Percentiles rank a stretch among this genome's conserved stretches.
These are phyloP conservation scores for Cryptosula pallasiana DNA, from an alignment of 2,888 invertebrate species.

Conservation along the genomic window DNA sequence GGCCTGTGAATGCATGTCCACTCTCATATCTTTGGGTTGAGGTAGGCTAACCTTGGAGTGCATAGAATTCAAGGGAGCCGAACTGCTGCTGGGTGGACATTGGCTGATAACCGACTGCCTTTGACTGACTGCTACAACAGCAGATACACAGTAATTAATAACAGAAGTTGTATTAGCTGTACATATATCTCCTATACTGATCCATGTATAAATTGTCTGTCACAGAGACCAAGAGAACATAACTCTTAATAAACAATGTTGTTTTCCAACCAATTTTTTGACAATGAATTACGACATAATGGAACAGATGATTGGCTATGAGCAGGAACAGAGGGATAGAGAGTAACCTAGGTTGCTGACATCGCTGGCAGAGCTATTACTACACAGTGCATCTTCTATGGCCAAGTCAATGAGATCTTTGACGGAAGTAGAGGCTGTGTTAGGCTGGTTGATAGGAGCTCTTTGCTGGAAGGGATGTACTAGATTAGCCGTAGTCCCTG, in stretches of 20 bases:
- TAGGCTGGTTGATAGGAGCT: not conserved
- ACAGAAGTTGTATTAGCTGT: not conserved
- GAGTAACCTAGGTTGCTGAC: not conserved
- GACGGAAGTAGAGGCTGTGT: not conserved
- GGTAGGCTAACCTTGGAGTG: not conserved
- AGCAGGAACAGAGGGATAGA: too few relatives aligned
- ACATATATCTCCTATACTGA: too few relatives aligned
- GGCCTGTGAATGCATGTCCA: too few relatives aligned
- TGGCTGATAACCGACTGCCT: conserved; percentile 5
- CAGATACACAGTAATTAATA: not conserved
- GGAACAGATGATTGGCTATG: too few relatives aligned
- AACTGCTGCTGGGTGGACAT: not conserved
- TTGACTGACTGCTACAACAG: not conserved
- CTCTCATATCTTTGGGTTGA: not conserved
- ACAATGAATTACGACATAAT: too few relatives aligned
- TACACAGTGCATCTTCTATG: conserved; percentile 16
- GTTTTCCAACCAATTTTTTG: too few relatives aligned
- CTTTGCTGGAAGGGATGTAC: not conserved
- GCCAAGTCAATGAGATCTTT: conserved; percentile 5
- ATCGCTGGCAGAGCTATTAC: not conserved
- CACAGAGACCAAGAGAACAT: too few relatives aligned
- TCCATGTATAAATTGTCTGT: too few relatives aligned
- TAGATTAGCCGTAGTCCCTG: not conserved
- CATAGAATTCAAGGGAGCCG: not conserved
- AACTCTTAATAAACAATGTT: too few relatives aligned